Percentiles rank a stretch among this genome's conserved stretches.
These are phyloP conservation scores for Haliclystus octoradiatus DNA, from an alignment of 30 jellyfish, hydroid and myxozoan genomes.

Conservation along the genomic window DNA sequence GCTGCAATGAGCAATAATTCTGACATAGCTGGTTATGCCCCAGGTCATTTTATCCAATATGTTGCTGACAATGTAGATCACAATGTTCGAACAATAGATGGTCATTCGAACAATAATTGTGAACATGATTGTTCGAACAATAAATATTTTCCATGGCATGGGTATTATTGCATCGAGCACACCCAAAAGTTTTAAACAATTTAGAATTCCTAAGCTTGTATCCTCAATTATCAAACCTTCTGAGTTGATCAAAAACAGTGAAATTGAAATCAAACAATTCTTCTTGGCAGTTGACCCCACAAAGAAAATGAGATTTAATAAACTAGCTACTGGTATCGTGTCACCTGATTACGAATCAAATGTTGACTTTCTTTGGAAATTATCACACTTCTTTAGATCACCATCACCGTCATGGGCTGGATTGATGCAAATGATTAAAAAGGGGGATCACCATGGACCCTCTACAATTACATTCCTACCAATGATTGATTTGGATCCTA, in stretches of 20 bases:
- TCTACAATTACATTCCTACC: slow-evolving; percentile 17
- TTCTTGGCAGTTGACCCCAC: background rate
- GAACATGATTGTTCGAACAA: no score
- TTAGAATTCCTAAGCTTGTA: no score
- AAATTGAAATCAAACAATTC: background rate
- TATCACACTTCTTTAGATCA: background rate
- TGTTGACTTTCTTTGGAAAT: no score
- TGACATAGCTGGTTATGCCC: background rate
- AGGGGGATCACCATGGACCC: slow-evolving; percentile 19
- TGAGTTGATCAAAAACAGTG: background rate
- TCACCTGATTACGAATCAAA: no score
- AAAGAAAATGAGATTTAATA: no score
- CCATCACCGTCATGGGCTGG: slow-evolving; percentile 36
- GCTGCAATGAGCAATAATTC: background rate
- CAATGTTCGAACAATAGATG: slow-evolving; percentile 31
- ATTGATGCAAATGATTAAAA: slow-evolving; percentile 10
- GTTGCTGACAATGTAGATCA: slow-evolving; percentile 39
- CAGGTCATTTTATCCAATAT: slow-evolving; percentile 5
- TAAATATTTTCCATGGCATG: slow-evolving; percentile 30
- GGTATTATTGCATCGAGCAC: slow-evolving; percentile 5
- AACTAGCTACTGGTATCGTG: no score
- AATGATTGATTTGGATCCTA: slow-evolving; percentile 19
- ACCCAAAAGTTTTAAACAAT: no score
- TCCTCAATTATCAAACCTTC: background rate
- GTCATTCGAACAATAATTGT: no score